Evolutionary conservation across 2,797 vertebrate genomes (phyloP), one percentile per base, ranked within the genome.

Genomic region (Cyclopterus lumpus): DNA sequence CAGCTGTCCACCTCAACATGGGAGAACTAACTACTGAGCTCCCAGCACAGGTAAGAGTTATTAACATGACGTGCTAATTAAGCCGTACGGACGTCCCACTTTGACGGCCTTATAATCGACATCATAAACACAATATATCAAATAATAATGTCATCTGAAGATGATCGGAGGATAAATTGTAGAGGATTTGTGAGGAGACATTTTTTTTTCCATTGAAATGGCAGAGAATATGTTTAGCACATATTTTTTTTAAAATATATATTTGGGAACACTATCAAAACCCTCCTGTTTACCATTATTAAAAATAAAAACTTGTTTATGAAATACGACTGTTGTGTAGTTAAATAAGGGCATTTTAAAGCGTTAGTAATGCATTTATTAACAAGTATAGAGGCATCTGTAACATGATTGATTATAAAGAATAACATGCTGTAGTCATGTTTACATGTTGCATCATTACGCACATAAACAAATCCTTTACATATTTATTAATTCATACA

Each of bases 41-140:
- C 86, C 75, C 75, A 87, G 91, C 86, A 86, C 91, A 89, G 91
- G 89, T 78, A 42, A 79, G 71, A 89, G 68, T n/a, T n/a, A n/a
- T 88, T 81, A 85, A 85, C 76, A 64, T 34, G 46, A 69, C 73
- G 44, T 63, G 75, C 82, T 89, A 89, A 89, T 88, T 86, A 89
- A 82, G 68, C 75, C 8, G 74, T 30, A 72, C 72, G 69, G 76
- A 75, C 63, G 79, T 42, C 70, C 61, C 58, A 48, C 67, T 83
- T 54, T 42, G 66, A 82, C 14, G 18, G 34, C 32, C 49, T 36
- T 12, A 36, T 46, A 66, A 46, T 40, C 60, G 54, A 77, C 24
- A 73, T 57, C 66, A 40, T 16, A n/a, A 18, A 11, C 18, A 61
- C 6, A 8, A 18, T 26, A 34, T 20, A 2, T 69, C 48, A 53